Evolutionary conservation across 2,888 invertebrate species (phyloP).

Genomic region (Ormyrus thymus): DNA sequence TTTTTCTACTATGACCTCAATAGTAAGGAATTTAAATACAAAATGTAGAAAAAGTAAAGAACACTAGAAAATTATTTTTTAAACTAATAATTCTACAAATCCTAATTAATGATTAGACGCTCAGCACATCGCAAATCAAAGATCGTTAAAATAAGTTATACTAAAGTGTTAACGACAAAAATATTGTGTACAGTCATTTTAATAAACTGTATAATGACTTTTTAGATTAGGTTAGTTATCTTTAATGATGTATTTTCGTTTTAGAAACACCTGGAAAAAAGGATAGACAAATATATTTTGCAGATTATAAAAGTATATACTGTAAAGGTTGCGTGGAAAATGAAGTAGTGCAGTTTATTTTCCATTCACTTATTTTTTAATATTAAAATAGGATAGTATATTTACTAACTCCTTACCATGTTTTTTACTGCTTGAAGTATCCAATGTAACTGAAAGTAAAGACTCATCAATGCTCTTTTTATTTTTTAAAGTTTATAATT

Average conservation of each 20-base stretch:
- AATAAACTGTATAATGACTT: conserved; percentile 13
- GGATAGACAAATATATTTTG: conserved; percentile 23
- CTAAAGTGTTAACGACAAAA: not conserved
- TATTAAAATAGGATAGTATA: not conserved
- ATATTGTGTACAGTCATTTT: not conserved
- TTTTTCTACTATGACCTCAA: not conserved
- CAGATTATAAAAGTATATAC: not conserved
- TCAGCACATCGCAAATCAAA: conserved; percentile 12
- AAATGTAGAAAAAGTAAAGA: not conserved
- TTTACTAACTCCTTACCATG: not conserved
- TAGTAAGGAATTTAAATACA: conserved; percentile 4
- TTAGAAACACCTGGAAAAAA: not conserved
- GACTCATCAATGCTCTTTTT: not conserved
- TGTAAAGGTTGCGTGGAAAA: not conserved
- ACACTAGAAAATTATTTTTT: conserved; percentile 8
- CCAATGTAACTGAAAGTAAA: conserved; percentile 14
- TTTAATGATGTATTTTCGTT: not conserved
- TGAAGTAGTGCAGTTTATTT: conserved; percentile 10
- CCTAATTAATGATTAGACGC: not conserved
- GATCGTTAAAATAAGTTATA: not conserved
- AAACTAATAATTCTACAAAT: not conserved
- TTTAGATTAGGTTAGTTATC: not conserved
- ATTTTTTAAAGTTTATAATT: conserved; percentile 12
- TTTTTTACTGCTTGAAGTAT: not conserved
- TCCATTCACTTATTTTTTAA: not conserved